Conservation (phyloP, 2,797 vertebrate genomes). For the Erpetoichthys calabaricus region DNA sequence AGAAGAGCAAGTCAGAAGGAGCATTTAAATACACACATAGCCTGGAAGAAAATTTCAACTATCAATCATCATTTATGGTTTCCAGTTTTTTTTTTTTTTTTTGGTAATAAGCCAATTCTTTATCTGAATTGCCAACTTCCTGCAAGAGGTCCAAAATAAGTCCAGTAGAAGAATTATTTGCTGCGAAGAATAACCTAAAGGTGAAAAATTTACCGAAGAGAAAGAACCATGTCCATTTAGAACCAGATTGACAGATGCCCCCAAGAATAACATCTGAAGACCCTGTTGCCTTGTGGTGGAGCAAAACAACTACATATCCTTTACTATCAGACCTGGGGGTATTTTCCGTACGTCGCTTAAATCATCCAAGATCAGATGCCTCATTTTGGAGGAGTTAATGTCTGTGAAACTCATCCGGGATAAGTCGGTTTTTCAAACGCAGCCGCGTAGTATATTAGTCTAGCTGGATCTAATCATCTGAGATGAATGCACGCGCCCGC, state of each 20-base stretch:
- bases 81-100: too few relatives aligned
- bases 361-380: too few relatives aligned
- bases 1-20: background rate
- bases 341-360: too few relatives aligned
- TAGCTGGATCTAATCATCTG: too few relatives aligned
- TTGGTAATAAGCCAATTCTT: too few relatives aligned
- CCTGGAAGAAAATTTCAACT: too few relatives aligned
- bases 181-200: background rate
- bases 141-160: slow-evolving; percentile 1
- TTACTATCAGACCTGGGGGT: slow-evolving; percentile 10
- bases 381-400: too few relatives aligned
- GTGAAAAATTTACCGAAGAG: background rate
- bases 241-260: background rate
- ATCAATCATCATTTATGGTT: too few relatives aligned
- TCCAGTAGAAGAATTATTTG: slow-evolving; percentile 2
- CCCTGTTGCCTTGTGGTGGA: slow-evolving; percentile 13
- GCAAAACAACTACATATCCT: slow-evolving; percentile 6
- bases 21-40: background rate
- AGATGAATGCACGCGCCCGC: too few relatives aligned
- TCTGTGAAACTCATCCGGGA: too few relatives aligned
- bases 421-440: too few relatives aligned
- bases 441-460: too few relatives aligned
- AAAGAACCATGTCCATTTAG: background rate
- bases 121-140: background rate
- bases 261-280: slow-evolving; percentile 9